Evolutionary conservation across 2,888 invertebrate genomes (phyloP).

Genomic region (Dryadula phaetusa): DNA sequence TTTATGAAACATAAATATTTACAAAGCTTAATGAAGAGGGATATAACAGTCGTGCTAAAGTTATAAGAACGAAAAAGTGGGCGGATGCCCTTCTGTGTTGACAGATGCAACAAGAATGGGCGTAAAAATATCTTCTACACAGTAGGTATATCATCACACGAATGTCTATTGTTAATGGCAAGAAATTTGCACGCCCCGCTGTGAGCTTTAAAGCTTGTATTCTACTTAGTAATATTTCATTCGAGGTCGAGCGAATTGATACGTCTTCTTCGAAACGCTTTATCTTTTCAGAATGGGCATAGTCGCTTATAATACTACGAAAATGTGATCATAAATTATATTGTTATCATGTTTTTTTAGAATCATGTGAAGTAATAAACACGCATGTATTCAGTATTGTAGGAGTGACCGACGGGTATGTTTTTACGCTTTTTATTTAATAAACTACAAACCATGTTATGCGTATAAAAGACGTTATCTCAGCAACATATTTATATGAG

Average conservation of each 20-base stretch:
- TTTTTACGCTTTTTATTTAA: too few relatives aligned
- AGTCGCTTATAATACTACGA: slow-evolving; percentile 26
- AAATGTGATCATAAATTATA: slow-evolving; percentile 26
- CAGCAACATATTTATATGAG: too few relatives aligned
- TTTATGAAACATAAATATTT: slow-evolving; percentile 39
- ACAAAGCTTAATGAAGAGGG: slow-evolving; percentile 42
- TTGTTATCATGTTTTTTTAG: slow-evolving; percentile 12
- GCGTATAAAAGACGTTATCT: too few relatives aligned
- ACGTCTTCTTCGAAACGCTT: slow-evolving; percentile 40
- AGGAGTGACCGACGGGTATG: background rate
- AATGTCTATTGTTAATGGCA: slow-evolving; percentile 33
- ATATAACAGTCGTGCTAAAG: slow-evolving; percentile 36
- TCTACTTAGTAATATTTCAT: slow-evolving; percentile 41
- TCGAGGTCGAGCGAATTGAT: slow-evolving; percentile 36
- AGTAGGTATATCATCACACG: slow-evolving; percentile 25
- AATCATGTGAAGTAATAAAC: background rate
- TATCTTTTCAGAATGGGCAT: slow-evolving; percentile 28
- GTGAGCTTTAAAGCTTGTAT: slow-evolving; percentile 37
- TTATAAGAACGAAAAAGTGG: slow-evolving; percentile 45
- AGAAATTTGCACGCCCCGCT: slow-evolving; percentile 45
- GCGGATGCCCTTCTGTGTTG: slow-evolving; percentile 53
- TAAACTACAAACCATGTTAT: too few relatives aligned
- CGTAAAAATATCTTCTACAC: slow-evolving; percentile 41
- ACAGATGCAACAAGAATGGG: slow-evolving; percentile 51
- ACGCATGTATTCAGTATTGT: background rate